Conservation (phyloP, 2,888 invertebrate species). For the Mesorhabditis sp. region DNA sequence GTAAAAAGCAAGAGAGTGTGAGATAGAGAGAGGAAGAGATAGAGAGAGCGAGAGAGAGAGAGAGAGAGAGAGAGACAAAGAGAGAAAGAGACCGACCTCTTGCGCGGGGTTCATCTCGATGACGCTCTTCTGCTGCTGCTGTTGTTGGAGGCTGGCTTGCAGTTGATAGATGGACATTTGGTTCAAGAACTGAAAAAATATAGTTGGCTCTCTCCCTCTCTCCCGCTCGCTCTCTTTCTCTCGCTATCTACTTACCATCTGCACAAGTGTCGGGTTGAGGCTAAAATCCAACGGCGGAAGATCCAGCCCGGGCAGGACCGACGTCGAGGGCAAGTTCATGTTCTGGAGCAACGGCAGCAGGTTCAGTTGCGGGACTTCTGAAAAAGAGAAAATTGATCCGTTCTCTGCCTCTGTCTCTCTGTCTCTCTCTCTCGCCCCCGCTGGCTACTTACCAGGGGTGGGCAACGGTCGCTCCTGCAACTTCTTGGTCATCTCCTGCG, state of each 20-base stretch:
- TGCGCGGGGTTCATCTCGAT: not conserved
- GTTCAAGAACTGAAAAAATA: not conserved
- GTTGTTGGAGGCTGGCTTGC: not conserved
- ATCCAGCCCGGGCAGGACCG: not conserved
- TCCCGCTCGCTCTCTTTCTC: too few species aligned
- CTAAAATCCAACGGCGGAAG: not conserved
- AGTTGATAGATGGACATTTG: not conserved
- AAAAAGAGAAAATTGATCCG: not conserved
- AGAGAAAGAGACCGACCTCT: not conserved
- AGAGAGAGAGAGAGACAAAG: too few species aligned
- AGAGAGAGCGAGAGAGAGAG: too few species aligned
- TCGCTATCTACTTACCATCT: not conserved
- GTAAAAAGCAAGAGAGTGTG: not conserved
- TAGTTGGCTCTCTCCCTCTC: not conserved
- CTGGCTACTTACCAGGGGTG: not conserved
- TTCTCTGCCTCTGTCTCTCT: not conserved
- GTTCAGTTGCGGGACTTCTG: conserved; percentile 2
- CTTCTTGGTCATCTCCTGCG: not conserved
- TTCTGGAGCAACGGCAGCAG: not conserved
- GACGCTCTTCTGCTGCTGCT: not conserved
- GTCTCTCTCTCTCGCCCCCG: too few species aligned
- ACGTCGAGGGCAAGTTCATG: conserved; percentile 2
- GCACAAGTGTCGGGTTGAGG: not conserved
- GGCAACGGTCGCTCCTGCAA: not conserved
- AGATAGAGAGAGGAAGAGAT: too few species aligned